A percentile compares a stretch with the other conserved stretches of the same genome.
Conservation (phyloP, 2,888 invertebrate genomes). For the Coleophora deauratella region DNA sequence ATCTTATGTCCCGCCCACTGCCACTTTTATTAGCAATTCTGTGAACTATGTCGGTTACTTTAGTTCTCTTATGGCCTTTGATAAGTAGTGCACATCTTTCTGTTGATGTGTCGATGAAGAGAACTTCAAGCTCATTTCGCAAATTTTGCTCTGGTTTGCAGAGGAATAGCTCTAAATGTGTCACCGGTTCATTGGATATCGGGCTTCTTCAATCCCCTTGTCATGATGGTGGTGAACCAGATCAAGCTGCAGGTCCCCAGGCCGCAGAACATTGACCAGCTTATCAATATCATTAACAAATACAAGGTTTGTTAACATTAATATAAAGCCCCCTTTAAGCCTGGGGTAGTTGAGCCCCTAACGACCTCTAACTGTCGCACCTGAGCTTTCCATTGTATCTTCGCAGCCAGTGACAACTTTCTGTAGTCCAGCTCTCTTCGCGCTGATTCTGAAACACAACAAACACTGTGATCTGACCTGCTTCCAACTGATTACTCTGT, state of each 20-base stretch:
- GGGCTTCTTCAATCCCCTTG: constrained; percentile 23
- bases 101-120: too few relatives aligned
- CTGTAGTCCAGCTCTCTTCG: constrained; percentile 24
- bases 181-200: constrained; percentile 52
- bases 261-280: constrained; percentile 28
- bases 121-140: too few relatives aligned
- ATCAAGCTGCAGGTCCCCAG: constrained; percentile 41
- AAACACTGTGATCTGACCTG: constrained; percentile 42
- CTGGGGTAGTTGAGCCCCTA: too few relatives aligned
- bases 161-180: constrained; percentile 22
- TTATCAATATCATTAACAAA: constrained; percentile 48
- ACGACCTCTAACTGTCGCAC: too few relatives aligned
- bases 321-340: too few relatives aligned
- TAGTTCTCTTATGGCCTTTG: too few relatives aligned
- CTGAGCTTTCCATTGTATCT: constrained; percentile 4
- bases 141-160: background rate
- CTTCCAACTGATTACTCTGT: constrained; percentile 27
- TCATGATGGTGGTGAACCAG: constrained; percentile 23
- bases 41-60: too few relatives aligned
- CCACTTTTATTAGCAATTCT: too few relatives aligned
- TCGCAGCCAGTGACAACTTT: constrained; percentile 35
- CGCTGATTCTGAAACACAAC: constrained; percentile 26
- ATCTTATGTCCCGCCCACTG: too few relatives aligned
- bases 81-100: too few relatives aligned
- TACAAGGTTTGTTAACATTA: too few relatives aligned